Base-by-base conservation (phyloP, 2,888 invertebrate species). In the Machimus atricapillus region DNA sequence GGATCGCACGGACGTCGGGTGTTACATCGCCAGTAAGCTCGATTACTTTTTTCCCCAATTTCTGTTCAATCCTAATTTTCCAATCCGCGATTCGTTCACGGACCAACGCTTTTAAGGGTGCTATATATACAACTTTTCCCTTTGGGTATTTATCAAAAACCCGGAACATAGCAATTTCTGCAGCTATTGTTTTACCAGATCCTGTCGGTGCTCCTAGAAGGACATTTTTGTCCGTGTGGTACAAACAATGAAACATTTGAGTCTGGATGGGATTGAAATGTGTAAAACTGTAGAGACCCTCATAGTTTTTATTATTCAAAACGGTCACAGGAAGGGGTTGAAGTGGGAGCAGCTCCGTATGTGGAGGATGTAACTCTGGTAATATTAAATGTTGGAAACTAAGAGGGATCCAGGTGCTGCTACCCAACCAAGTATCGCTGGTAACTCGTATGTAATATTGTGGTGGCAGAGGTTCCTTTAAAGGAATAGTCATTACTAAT, bases 241-340 rank as follows among this genome's bases (percentile, higher is more conserved):
- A 99, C 7, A 99, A 93, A 78, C 97, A 97, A 92, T 99, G 98
- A 92, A 99, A 99, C 89, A 99, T 96, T 93, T 99, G 99, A 0
- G 98, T 98, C 93, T 99, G 99, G 89, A 99, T 98, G 0, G 99
- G 98, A 93, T 99, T 99, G 93, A 99, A 99, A 92, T 98, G 98
- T 0, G 96, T 95, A 92, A 99, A 99, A 88, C 94, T 94, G 93
- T 98, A 99, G 3, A 99, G 93, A 82, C 94, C 93, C 91, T 99
- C 96, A 90, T 95, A 97, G 1, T 94, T 91, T 0, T 95, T 93
- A 90, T 98, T 96, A 89, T 96, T 95, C 19, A 99, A 93, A 0
- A 97, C 97, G 34, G 95, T 94, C 43, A 97, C 94, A 1, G 99
- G 97, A 31, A 99, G 92, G 0, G 99, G 99, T 89, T 97, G 96